phyloP scores from a whole-genome alignment of 1,140 invertebrate genomes.

The Trichonephila clavata region DNA sequence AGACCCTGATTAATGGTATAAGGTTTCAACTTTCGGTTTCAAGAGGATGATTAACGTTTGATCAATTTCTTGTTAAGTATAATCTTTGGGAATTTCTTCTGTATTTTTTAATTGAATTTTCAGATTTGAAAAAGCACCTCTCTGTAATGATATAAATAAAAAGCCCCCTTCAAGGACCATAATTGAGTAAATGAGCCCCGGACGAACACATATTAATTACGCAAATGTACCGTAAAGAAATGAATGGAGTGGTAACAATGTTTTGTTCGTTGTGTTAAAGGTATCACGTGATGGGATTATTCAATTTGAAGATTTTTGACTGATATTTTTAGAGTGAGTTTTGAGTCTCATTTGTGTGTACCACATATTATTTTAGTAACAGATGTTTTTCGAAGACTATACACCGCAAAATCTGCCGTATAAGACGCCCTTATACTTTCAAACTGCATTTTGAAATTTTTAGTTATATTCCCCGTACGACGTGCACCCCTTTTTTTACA shows the following conservation, averaged over 20 bases:
- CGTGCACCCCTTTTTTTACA: no score
- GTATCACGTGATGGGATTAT: neutral
- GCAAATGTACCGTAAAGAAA: neutral
- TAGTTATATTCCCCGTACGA: no score
- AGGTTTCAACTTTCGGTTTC: slow-evolving; percentile 47
- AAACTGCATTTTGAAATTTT: no score
- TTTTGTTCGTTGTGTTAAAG: neutral
- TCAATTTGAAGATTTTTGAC: neutral
- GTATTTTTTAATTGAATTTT: neutral
- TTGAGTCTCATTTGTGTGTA: no score
- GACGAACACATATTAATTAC: slow-evolving; percentile 24
- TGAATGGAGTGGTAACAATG: neutral
- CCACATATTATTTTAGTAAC: no score
- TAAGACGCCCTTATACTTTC: no score
- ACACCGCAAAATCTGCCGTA: no score
- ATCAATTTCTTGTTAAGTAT: slow-evolving; percentile 20
- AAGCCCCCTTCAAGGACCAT: neutral
- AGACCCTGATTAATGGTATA: slow-evolving; percentile 65
- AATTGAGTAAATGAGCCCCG: neutral
- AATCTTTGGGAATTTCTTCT: neutral
- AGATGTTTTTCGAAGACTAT: no score
- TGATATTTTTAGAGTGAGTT: no score
- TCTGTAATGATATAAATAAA: neutral
- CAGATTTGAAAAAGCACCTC: neutral
- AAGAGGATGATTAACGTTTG: slow-evolving; percentile 67